phyloP scores from a whole-genome alignment of 1,140 invertebrate genomes.

The Archegozetes longisetosus region DNA sequence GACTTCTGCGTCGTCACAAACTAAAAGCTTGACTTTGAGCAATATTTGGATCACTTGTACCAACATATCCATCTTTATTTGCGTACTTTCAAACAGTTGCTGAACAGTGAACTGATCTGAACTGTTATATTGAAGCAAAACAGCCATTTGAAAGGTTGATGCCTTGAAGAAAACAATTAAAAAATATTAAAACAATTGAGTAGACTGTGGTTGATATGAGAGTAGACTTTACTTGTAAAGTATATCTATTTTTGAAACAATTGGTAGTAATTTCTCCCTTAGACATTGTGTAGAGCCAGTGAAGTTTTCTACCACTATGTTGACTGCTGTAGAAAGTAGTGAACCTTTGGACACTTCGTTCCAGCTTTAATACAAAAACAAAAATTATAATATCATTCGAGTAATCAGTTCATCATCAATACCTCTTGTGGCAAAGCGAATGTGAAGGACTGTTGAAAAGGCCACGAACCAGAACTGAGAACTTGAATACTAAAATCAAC shows the following conservation, averaged over 20 bases:
- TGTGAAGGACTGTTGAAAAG: constrained; percentile 79
- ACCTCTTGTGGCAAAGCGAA: constrained; percentile 68
- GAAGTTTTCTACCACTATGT: constrained; percentile 90
- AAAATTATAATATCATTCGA: too few relatives aligned
- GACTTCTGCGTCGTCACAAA: constrained; percentile 15
- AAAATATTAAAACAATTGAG: neutral
- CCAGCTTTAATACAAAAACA: constrained; percentile 42
- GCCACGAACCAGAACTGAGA: constrained; percentile 92
- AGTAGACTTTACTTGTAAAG: constrained; percentile 45
- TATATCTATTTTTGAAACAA: constrained; percentile 65
- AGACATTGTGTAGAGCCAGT: constrained; percentile 95
- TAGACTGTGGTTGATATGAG: too few relatives aligned
- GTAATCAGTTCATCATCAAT: neutral
- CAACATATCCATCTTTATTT: constrained; percentile 49
- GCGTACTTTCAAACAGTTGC: constrained; percentile 70
- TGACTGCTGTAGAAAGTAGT: constrained; percentile 86
- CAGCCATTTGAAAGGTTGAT: constrained; percentile 96
- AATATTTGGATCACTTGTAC: constrained; percentile 24
- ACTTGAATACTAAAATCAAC: constrained; percentile 93
- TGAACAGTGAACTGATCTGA: constrained; percentile 64
- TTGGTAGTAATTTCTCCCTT: constrained; percentile 93
- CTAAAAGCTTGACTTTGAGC: constrained; percentile 22
- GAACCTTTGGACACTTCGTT: constrained; percentile 84
- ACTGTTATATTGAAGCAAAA: constrained; percentile 89
- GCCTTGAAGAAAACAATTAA: constrained; percentile 34